Evolutionary conservation across 2,888 invertebrate genomes (phyloP).

Genomic region (Flabesymbios commensalis): DNA sequence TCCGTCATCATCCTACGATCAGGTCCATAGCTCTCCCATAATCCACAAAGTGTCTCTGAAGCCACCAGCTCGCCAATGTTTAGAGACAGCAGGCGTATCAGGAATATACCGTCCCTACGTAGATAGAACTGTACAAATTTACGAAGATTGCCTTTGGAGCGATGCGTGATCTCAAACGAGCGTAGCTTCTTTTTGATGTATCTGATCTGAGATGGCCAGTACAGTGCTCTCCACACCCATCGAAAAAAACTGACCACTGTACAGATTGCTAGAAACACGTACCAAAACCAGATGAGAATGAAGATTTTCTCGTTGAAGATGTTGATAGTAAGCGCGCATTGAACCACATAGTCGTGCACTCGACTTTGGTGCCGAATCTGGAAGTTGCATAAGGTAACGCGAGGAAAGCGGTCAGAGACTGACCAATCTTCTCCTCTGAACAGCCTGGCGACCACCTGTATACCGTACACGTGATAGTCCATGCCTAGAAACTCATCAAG

Average conservation of each 20-base stretch:
- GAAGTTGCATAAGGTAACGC: constrained; percentile 60
- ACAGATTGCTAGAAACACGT: constrained; percentile 60
- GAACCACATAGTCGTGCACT: constrained; percentile 62
- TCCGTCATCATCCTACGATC: constrained; percentile 17
- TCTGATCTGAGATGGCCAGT: constrained; percentile 30
- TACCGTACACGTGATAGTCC: constrained; percentile 60
- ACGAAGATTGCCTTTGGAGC: constrained; percentile 23
- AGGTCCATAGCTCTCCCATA: constrained; percentile 35
- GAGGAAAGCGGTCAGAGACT: constrained; percentile 55
- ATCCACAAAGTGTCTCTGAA: constrained; percentile 27
- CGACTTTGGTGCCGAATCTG: constrained; percentile 58
- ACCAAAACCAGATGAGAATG: constrained; percentile 65
- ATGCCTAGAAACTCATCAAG: constrained; percentile 63
- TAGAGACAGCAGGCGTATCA: constrained; percentile 29
- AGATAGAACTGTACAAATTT: constrained; percentile 34
- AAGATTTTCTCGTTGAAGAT: constrained; percentile 53
- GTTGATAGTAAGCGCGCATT: constrained; percentile 56
- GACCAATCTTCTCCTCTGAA: constrained; percentile 58
- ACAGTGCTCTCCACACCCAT: constrained; percentile 55
- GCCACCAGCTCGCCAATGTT: constrained; percentile 36
- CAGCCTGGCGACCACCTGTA: constrained; percentile 63
- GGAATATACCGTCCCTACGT: constrained; percentile 31
- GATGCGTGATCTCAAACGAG: constrained; percentile 25
- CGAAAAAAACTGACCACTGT: constrained; percentile 60
- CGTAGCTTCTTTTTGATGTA: constrained; percentile 30